Conservation (phyloP, 2,888 invertebrate species). For the Chouioia cunea region DNA sequence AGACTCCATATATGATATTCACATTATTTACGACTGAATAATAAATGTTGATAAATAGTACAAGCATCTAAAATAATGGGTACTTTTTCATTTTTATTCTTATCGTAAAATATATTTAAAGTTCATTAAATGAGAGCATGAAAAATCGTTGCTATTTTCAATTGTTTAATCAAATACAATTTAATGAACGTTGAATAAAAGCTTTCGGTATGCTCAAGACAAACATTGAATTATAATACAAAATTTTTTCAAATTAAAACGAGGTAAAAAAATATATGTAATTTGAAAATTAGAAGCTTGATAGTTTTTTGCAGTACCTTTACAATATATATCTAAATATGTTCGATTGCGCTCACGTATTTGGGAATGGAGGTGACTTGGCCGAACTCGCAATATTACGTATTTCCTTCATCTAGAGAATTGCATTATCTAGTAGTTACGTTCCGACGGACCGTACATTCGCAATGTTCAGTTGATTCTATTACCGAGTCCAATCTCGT, state of each 20-base stretch:
- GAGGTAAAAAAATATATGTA: too few relatives aligned
- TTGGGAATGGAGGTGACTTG: constrained; percentile 9
- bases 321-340: not conserved
- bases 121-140: not conserved
- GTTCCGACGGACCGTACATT: constrained; percentile 21
- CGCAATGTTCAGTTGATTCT: constrained; percentile 28
- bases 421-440: constrained; percentile 36
- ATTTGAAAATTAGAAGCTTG: too few relatives aligned
- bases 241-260: too few relatives aligned
- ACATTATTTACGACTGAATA: too few relatives aligned
- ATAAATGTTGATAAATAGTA: too few relatives aligned
- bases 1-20: too few relatives aligned
- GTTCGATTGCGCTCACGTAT: constrained; percentile 14
- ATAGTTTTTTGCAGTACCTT: too few relatives aligned
- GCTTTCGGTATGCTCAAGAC: constrained; percentile 34
- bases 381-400: constrained; percentile 28
- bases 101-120: not conserved
- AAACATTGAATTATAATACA: too few relatives aligned
- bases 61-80: too few relatives aligned
- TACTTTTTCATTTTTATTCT: too few relatives aligned
- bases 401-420: constrained; percentile 43
- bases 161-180: constrained; percentile 30
- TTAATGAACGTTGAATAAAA: constrained; percentile 32
- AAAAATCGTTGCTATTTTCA: constrained; percentile 12
- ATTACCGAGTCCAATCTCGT: constrained; percentile 10